Evolutionary conservation across 2,888 invertebrate species (phyloP), one percentile per base, ranked within the genome.

Genomic region (Diogma glabrata): DNA sequence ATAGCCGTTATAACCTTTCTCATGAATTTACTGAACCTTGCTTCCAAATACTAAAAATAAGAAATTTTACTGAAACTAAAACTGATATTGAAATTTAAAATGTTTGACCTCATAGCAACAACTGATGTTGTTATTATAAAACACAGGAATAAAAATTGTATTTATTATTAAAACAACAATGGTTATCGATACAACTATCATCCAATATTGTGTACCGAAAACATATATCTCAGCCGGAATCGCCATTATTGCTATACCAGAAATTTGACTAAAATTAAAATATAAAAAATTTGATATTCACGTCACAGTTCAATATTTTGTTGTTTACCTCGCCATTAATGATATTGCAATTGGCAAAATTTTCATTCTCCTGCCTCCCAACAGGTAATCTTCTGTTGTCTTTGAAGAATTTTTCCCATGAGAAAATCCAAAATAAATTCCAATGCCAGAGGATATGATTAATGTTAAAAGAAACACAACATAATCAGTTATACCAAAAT

Each of bases 371-470:
- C 43, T 20, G 5, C 43, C 43, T 10, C 43, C 43, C 22, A 76
- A 70, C 33, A 81, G 66, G 61, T 79, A 79, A 54, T 74, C 74
- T 33, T 76, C 74, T 1, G 70, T 69, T 1, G 73, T 73, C 53
- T 73, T 75, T 49, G n/a, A n/a, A n/a, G n/a, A n/a, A n/a, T 71
- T 66, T 28, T 67, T 60, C 57, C 70, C 72, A 38, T 75, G 70
- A 57, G 71, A 73, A 59, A 70, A 74, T 24, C 72, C 73, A 59
- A 77, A 75, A 61, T 77, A 79, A 10, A 78, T 61, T 24, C 80
- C 79, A 50, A 79, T 77, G 1, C 64, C 65, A 1, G 75, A 71
- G 1, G 78, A 79, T 23, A 74, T 58, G 36, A 60, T 57, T 48
- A 76, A 61, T 72, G 73, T 72, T 10, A 62, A 22, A 7, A 57